Percentiles rank a stretch among this genome's conserved stretches.
Evolutionary conservation across 2,113 vertebrate species (phyloP).

Genomic region (Gopherus flavomarginatus): DNA sequence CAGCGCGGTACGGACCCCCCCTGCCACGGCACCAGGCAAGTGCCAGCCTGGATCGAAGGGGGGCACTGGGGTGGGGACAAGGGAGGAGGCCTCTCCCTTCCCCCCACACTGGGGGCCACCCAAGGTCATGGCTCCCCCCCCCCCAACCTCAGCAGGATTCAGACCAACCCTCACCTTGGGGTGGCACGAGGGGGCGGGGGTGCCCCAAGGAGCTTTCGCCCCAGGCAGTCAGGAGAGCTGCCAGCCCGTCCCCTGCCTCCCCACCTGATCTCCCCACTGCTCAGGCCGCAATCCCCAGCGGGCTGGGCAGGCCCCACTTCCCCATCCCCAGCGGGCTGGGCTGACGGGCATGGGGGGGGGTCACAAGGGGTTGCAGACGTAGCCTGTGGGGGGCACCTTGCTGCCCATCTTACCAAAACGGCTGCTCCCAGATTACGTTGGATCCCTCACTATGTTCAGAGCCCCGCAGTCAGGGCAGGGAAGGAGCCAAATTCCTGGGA

Average conservation of each 20-base stretch:
- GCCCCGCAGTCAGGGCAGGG: no score
- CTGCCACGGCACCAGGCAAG: no score
- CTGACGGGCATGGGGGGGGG: background rate
- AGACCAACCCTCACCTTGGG: no score
- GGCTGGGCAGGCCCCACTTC: background rate
- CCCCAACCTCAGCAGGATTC: no score
- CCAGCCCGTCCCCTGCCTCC: background rate
- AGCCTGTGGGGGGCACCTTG: background rate
- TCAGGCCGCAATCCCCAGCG: no score
- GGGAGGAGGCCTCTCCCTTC: no score
- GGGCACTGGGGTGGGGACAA: no score
- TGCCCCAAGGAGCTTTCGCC: no score
- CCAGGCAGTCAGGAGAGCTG: no score
- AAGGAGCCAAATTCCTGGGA: background rate
- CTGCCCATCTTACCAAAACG: background rate
- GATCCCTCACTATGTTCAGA: background rate
- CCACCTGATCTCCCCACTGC: background rate
- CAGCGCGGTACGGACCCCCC: background rate
- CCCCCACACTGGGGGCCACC: no score
- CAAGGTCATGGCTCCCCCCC: background rate
- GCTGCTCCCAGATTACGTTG: background rate
- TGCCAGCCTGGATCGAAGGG: no score
- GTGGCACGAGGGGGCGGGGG: no score
- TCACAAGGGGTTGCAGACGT: background rate
- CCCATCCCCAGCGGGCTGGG: background rate